phyloP scores from a whole-genome alignment of 1,140 invertebrate genomes.

The Heterodera schachtii region DNA sequence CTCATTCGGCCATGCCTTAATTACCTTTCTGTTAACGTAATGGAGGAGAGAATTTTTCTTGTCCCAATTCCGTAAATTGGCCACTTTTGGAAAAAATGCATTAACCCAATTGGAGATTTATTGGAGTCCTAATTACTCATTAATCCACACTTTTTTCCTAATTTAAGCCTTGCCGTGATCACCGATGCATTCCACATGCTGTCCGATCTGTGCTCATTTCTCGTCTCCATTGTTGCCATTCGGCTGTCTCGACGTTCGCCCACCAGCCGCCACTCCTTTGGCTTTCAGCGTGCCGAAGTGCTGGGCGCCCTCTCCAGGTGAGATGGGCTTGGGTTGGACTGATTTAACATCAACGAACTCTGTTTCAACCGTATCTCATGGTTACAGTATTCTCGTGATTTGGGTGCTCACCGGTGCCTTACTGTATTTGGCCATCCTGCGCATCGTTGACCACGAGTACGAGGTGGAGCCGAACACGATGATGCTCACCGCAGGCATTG shows the following conservation, averaged over 20 bases:
- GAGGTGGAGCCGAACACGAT: slow-evolving; percentile 81
- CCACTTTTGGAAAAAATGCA: slow-evolving; percentile 70
- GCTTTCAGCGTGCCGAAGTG: slow-evolving; percentile 81
- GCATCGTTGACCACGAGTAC: slow-evolving; percentile 80
- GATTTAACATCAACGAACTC: no score
- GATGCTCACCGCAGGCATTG: slow-evolving; percentile 88
- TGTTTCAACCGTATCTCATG: slow-evolving; percentile 54
- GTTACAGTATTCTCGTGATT: slow-evolving; percentile 90
- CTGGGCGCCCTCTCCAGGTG: slow-evolving; percentile 63
- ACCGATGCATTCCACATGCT: slow-evolving; percentile 94
- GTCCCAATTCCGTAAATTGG: no score
- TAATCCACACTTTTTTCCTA: no score
- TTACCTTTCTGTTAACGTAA: no score
- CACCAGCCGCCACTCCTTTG: slow-evolving; percentile 77
- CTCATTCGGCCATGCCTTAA: no score
- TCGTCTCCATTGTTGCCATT: slow-evolving; percentile 91
- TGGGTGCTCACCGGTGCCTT: slow-evolving; percentile 96
- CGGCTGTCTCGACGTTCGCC: slow-evolving; percentile 84
- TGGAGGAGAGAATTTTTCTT: no score
- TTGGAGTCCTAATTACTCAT: no score
- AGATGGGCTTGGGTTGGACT: no score
- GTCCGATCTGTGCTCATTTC: slow-evolving; percentile 92
- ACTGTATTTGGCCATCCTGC: slow-evolving; percentile 84
- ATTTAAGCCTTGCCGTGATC: slow-evolving; percentile 81
- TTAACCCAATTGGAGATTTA: background rate